These are phyloP conservation scores for Druon quercuslanigerum DNA, from an alignment of 1,140 invertebrate genomes.

Conservation along the genomic window DNA sequence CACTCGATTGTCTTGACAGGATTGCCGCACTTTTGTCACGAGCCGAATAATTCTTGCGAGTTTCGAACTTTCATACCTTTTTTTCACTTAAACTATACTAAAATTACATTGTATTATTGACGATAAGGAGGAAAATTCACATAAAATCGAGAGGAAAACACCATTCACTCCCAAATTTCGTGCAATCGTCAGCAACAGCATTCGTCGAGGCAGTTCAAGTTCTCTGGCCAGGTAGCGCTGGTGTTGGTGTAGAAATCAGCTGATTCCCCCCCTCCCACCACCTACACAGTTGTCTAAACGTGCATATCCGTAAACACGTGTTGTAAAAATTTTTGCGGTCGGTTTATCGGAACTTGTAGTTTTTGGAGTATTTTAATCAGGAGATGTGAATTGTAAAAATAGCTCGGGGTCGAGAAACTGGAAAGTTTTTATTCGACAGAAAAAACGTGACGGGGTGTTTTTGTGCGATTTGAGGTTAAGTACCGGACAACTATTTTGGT, in stretches of 20 bases:
- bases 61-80: not conserved
- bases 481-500: not conserved
- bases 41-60: not conserved
- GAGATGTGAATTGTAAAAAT: too few species aligned
- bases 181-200: not conserved
- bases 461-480: slow-evolving; percentile 11
- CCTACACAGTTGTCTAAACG: too few species aligned
- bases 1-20: not conserved
- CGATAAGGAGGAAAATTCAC: not conserved
- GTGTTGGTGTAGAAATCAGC: too few species aligned
- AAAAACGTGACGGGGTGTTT: not conserved
- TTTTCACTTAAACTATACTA: not conserved
- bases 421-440: too few species aligned
- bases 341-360: too few species aligned
- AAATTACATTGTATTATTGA: slow-evolving; percentile 10
- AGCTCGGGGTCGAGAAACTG: too few species aligned
- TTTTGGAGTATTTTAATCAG: too few species aligned
- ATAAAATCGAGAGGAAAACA: not conserved
- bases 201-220: too few species aligned
- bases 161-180: not conserved
- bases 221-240: too few species aligned
- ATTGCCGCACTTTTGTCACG: not conserved
- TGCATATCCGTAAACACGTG: too few species aligned
- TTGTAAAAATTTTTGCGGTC: too few species aligned
- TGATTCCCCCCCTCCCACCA: too few species aligned